Evolutionary conservation across 1,140 invertebrate species (phyloP).

Genomic region (Drosophila pandora): DNA sequence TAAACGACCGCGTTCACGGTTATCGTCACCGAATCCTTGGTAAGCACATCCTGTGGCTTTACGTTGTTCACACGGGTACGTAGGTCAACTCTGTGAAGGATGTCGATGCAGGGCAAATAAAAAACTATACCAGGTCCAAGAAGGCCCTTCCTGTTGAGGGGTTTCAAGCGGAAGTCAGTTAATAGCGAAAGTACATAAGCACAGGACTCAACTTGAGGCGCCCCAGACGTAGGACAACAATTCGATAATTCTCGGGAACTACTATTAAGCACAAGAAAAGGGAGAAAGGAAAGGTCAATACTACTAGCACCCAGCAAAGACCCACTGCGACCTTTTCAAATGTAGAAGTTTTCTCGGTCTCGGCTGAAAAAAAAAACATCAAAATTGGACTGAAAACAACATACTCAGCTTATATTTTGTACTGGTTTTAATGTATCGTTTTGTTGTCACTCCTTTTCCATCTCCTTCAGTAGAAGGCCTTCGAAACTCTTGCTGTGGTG

Average conservation of each 20-base stretch:
- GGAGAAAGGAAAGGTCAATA: conserved; percentile 92
- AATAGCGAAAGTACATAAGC: conserved; percentile 55
- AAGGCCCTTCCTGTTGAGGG: conserved; percentile 14
- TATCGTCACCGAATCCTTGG: conserved; percentile 91
- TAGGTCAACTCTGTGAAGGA: conserved; percentile 89
- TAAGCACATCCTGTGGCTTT: conserved; percentile 88
- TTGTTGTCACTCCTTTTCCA: not conserved
- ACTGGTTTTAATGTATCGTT: conserved; percentile 41
- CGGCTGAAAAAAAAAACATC: conserved; percentile 19
- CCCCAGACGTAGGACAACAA: conserved; percentile 94
- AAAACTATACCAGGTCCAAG: conserved; percentile 86
- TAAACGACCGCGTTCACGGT: conserved; percentile 91
- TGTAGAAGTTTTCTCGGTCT: conserved; percentile 1
- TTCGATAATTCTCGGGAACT: conserved; percentile 89
- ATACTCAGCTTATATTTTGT: not conserved
- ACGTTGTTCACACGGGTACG: conserved; percentile 90
- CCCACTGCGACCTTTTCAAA: conserved; percentile 90
- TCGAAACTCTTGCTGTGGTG: not conserved
- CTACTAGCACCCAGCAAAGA: conserved; percentile 89
- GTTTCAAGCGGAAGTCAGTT: not conserved
- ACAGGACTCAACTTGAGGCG: conserved; percentile 86
- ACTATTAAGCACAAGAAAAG: conserved; percentile 90
- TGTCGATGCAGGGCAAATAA: conserved; percentile 91
- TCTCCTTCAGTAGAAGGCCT: conserved; percentile 1
- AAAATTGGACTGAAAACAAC: not conserved